phyloP scores from a whole-genome alignment of 2,113 vertebrate species.

The Typhlomys cinereus region DNA sequence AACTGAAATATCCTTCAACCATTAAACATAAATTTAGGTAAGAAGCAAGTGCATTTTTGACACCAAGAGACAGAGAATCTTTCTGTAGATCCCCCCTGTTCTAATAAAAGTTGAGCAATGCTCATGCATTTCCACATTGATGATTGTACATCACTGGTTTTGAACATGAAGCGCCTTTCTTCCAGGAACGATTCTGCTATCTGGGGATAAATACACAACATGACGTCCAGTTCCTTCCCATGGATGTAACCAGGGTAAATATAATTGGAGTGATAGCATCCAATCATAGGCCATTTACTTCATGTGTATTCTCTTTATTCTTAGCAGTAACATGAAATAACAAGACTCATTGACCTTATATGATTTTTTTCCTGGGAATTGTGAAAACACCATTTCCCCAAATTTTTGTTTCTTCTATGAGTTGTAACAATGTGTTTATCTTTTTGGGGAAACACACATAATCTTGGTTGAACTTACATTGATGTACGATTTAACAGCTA shows the following conservation, averaged over 20 bases:
- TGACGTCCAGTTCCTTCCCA: not conserved
- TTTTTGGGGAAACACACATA: not conserved
- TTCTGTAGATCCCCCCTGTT: not conserved
- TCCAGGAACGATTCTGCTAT: not conserved
- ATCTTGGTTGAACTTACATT: not conserved
- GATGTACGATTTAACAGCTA: not conserved
- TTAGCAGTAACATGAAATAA: not conserved
- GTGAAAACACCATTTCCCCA: not conserved
- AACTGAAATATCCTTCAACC: not conserved
- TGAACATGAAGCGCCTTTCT: not conserved
- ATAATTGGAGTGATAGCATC: not conserved
- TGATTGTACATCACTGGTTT: not conserved
- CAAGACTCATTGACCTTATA: not conserved
- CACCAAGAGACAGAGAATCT: not conserved
- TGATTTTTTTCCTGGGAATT: not conserved
- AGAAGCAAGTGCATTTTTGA: not conserved
- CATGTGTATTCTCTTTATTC: not conserved
- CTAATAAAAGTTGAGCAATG: not conserved
- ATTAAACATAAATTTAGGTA: not conserved
- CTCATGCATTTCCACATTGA: not conserved
- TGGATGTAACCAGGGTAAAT: not conserved
- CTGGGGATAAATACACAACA: not conserved
- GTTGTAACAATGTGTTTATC: not conserved
- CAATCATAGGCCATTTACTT: not conserved
- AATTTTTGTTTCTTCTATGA: conserved; percentile 22